Base-by-base conservation (phyloP, 2,888 invertebrate genomes). In the Lagria hirta region DNA sequence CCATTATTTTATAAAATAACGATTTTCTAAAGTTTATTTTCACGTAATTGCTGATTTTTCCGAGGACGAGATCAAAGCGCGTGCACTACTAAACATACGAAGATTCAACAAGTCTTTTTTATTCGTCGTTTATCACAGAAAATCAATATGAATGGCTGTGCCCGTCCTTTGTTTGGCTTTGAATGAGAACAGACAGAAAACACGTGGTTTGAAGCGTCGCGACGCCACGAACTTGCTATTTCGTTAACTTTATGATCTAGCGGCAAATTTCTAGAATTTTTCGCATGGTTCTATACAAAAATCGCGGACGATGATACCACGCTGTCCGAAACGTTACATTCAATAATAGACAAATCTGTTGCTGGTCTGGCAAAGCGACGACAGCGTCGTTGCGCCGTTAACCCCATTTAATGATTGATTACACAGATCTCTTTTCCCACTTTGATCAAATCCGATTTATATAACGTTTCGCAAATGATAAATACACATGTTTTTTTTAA, bases 61-160 rank as follows among this genome's bases (percentile, higher is more conserved):
- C 16, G 30, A 20, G 8, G 7, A 32, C 16, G 20, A 8, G 20
- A 38, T 17, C 30, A 41, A 14, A 29, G 36, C 57, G 54, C 54
- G 55, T 53, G 49, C 51, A 48, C 51, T 48, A 51, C 43, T 37
- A 28, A n/a, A 21, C 43, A 35, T 41, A 51, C 51, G 47, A 41
- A 75, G 69, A 72, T 78, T 79, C 70, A 80, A 71, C 70, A 79
- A 72, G 72, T 72, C n/a, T n/a, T 72, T 72, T 72, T 71, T 71
- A 70, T 71, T 64, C 64, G 65, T 64, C 66, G 70, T 70, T 68
- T 67, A 70, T 70, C 69, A 68, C 65, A 55, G 68, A 71, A 71
- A 72, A 72, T 72, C 72, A 68, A 72, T 72, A 71, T 67, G 67
- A 70, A 72, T 71, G 70, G 70, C 68, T 66, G 65, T 37, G 48